Conservation (phyloP, 2,888 invertebrate genomes). For the Tetanocera ferruginea region DNA sequence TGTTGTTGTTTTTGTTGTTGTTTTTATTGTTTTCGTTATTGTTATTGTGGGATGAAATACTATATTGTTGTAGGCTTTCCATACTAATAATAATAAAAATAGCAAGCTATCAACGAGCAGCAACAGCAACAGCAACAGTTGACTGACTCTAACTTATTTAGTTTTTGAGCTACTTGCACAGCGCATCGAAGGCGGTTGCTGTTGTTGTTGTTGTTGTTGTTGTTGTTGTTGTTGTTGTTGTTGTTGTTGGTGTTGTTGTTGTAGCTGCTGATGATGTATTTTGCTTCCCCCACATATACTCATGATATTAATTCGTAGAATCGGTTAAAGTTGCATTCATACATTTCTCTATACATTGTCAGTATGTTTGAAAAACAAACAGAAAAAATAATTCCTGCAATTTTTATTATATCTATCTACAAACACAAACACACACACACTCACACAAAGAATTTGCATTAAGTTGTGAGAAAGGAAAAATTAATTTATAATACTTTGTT, state of each 20-base stretch:
- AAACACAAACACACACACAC: neutral
- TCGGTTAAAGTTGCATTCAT: slow-evolving; percentile 30
- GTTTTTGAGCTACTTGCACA: slow-evolving; percentile 4
- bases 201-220: slow-evolving; percentile 19
- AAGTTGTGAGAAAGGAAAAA: neutral
- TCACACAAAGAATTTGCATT: slow-evolving; percentile 1
- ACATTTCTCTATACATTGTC: neutral
- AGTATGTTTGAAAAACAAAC: neutral
- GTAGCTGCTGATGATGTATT: neutral
- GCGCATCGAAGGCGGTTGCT: slow-evolving; percentile 5
- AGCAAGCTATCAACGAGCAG: neutral
- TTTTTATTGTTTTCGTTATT: slow-evolving; percentile 10
- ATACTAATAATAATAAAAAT: neutral
- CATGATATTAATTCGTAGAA: slow-evolving; percentile 9
- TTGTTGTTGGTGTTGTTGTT: slow-evolving; percentile 4
- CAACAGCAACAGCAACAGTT: slow-evolving; percentile 9
- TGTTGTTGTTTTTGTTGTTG: neutral
- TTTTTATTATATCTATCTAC: too few relatives aligned
- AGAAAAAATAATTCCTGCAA: neutral
- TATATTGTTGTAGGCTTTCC: neutral
- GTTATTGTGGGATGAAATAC: slow-evolving; percentile 15
- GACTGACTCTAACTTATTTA: slow-evolving; percentile 28
- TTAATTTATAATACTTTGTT: neutral
- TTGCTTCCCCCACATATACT: neutral
- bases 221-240: slow-evolving; percentile 9